Percentiles rank a stretch among this genome's conserved stretches.
phyloP scores from a whole-genome alignment of 2,113 vertebrate genomes.

The Brienomyrus longianalis region DNA sequence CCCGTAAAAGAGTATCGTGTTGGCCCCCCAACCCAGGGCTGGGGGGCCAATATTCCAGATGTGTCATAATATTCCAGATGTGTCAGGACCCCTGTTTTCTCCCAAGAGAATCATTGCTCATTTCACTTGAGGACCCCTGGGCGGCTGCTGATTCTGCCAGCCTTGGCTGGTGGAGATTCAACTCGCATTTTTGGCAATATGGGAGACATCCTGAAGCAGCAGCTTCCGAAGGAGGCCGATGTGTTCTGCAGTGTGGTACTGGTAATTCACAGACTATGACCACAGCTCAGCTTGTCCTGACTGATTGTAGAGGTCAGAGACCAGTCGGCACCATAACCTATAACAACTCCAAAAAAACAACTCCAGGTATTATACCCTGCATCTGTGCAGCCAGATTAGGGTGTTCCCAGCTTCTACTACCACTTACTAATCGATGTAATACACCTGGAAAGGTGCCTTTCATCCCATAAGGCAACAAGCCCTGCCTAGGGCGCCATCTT shows the following conservation, averaged over 20 bases:
- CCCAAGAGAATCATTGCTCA: background rate
- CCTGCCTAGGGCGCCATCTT: background rate
- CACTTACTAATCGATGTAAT: background rate
- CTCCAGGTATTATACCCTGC: background rate
- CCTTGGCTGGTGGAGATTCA: background rate
- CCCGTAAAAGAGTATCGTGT: background rate
- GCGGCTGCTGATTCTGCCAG: background rate
- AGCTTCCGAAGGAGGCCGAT: background rate
- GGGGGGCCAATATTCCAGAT: background rate
- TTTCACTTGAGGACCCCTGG: background rate
- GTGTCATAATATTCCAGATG: background rate
- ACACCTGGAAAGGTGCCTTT: background rate
- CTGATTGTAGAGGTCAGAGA: background rate
- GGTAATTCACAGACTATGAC: background rate
- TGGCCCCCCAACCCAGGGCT: background rate
- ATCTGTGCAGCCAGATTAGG: background rate
- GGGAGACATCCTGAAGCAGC: background rate
- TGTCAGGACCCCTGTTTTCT: background rate
- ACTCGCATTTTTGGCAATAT: background rate
- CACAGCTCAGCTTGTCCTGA: background rate
- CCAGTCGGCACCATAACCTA: background rate
- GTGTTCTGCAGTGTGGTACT: background rate
- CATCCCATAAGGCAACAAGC: background rate
- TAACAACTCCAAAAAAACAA: background rate
- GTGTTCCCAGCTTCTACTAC: background rate